Base-by-base conservation (phyloP, 2,113 vertebrate genomes). In the Pteropus alecto region DNA sequence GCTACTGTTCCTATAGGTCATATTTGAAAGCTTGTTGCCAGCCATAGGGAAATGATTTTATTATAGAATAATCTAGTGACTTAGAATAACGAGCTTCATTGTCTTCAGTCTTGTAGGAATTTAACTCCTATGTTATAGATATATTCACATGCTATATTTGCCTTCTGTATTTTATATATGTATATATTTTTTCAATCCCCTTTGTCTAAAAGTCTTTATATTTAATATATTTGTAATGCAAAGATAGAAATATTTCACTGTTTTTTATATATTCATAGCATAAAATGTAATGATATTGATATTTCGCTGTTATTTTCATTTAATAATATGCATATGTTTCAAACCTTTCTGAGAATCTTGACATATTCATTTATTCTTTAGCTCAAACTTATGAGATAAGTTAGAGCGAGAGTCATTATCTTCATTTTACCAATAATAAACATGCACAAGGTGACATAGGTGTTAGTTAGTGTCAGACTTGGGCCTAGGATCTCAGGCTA, bases 11-110 rank as follows among this genome's bases (percentile, higher is more conserved):
- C 35, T 78, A 76, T 54, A 94, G 70, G 67, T 95, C 85, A 70
- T 89, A 84, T 87, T 12, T 95, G 85, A 97, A 96, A 97, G 96
- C 61, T 92, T 91, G 43, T 93, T 92, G 92, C 51, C 58, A 96
- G 63, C 7, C 68, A 54, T 54, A 87, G 58, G 68, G 30, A 92
- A 96, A 82, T 97, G 35, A 88, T 95, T 95, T 87, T 93, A 88
- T 97, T 83, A 93, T 78, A 76, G 82, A 88, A 93, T 96, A 85
- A 95, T 43, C 68, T 93, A 97, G 33, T 81, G 43, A 26, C 38
- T 68, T 48, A 94, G 43, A 68, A 87, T 81, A 95, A 51, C 70
- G 96, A 65, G 35, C 46, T 95, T 89, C 58, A 71, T 30, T 94
- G 68, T 76, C 56, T 96, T 93, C 8, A 78, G 14, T 92, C 33